phyloP scores from a whole-genome alignment of 2,797 vertebrate genomes.

The Pipistrellus pygmaeus region DNA sequence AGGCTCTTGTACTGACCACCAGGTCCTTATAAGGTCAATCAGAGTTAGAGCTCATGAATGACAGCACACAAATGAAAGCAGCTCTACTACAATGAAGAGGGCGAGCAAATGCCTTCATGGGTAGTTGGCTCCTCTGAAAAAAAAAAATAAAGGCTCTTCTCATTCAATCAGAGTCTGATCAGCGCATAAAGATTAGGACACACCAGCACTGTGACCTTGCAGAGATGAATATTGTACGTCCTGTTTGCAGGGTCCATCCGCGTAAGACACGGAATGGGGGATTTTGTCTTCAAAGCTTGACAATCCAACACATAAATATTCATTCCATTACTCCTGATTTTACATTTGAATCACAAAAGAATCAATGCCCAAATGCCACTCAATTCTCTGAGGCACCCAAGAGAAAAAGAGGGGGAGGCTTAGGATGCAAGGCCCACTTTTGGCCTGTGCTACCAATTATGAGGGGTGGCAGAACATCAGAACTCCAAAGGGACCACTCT shows the following conservation, averaged over 20 bases:
- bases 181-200: background rate
- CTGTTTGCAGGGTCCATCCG: conserved; percentile 47
- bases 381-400: background rate
- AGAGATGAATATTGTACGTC: background rate
- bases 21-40: background rate
- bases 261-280: conserved; percentile 2
- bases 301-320: conserved; percentile 77
- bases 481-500: background rate
- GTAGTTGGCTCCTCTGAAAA: background rate
- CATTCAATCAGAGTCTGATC: conserved; percentile 17
- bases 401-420: background rate
- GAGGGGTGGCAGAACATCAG: background rate
- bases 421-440: background rate
- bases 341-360: conserved; percentile 78
- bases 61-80: background rate
- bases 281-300: conserved; percentile 67
- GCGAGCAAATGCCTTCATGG: background rate
- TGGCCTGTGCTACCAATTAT: background rate
- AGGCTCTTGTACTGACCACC: background rate
- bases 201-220: conserved; percentile 44
- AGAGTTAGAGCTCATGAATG: background rate
- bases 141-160: background rate
- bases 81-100: background rate
- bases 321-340: conserved; percentile 64
- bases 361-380: conserved; percentile 62